Conservation (phyloP, 2,113 vertebrate species). For the Rhombomys opimus region DNA sequence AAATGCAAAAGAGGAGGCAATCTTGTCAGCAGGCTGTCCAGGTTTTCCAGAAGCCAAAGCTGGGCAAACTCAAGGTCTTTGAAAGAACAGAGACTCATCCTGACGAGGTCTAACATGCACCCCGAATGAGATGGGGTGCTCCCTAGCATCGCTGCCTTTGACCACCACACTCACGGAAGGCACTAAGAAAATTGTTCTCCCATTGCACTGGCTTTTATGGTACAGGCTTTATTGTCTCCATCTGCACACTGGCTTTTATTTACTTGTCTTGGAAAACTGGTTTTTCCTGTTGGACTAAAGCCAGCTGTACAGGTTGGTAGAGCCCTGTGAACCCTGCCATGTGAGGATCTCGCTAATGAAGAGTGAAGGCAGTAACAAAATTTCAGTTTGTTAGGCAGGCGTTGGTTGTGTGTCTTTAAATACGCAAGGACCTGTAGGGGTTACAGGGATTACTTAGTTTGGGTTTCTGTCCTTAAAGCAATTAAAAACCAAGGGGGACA, state of each 20-base stretch:
- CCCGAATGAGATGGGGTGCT: slow-evolving; percentile 35
- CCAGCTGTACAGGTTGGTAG: not conserved
- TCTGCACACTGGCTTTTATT: not conserved
- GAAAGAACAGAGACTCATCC: slow-evolving; percentile 53
- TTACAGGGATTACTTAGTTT: not conserved
- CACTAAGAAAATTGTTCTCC: slow-evolving; percentile 55
- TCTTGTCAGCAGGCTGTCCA: slow-evolving; percentile 63
- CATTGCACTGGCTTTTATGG: slow-evolving; percentile 6
- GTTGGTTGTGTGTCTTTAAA: not conserved
- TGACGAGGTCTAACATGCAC: not conserved
- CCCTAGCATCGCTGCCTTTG: slow-evolving; percentile 38
- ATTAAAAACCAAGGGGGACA: not conserved
- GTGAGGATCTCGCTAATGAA: not conserved
- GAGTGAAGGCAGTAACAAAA: not conserved
- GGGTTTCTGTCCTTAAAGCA: slow-evolving; percentile 35
- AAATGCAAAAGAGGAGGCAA: slow-evolving; percentile 68
- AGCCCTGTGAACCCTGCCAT: not conserved
- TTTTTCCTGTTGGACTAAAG: slow-evolving; percentile 44
- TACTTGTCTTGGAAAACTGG: not conserved
- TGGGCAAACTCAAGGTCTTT: not conserved
- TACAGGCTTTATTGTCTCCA: slow-evolving; percentile 11
- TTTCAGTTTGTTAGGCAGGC: not conserved
- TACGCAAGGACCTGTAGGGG: not conserved
- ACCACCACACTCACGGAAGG: not conserved
- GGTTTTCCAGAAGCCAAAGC: slow-evolving; percentile 63